A percentile compares a stretch with the other conserved stretches of the same genome.
phyloP scores from a whole-genome alignment of 1,140 invertebrate species.

The Gryllus bimaculatus region DNA sequence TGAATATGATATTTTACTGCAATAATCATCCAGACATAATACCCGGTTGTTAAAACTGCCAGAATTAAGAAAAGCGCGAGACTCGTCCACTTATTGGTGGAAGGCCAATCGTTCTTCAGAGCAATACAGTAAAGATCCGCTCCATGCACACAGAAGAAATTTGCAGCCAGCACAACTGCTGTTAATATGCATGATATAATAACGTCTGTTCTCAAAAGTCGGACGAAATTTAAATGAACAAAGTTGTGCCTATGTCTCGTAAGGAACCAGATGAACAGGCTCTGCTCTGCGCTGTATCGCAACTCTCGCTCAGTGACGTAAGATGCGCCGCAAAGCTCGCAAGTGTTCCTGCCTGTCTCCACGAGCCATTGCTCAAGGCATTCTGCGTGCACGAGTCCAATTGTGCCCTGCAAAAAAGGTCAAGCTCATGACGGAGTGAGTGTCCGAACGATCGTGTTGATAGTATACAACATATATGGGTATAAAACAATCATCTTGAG shows the following conservation, averaged over 20 bases:
- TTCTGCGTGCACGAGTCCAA: slow-evolving; percentile 52
- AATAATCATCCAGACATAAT: neutral
- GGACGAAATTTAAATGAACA: neutral
- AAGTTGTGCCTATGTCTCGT: neutral
- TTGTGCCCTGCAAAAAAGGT: slow-evolving; percentile 37
- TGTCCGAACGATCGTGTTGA: too few species aligned
- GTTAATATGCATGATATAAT: neutral
- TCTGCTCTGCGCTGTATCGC: neutral
- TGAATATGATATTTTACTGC: neutral
- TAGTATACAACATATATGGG: too few species aligned
- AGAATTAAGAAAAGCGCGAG: neutral
- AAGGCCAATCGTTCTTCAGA: neutral
- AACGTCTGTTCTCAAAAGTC: neutral
- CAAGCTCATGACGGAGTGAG: too few species aligned
- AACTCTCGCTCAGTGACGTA: slow-evolving; percentile 39
- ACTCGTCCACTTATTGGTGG: neutral
- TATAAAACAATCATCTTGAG: too few species aligned
- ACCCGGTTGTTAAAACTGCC: neutral
- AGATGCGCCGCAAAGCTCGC: slow-evolving; percentile 47
- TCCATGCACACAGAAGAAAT: neutral
- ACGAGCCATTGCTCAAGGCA: slow-evolving; percentile 60
- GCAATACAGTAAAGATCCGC: neutral
- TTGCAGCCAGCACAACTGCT: neutral
- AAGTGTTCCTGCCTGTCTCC: slow-evolving; percentile 46
- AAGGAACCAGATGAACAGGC: slow-evolving; percentile 7